Evolutionary conservation across 2,797 vertebrate species (phyloP).

Genomic region (Aeoliscus strigatus): DNA sequence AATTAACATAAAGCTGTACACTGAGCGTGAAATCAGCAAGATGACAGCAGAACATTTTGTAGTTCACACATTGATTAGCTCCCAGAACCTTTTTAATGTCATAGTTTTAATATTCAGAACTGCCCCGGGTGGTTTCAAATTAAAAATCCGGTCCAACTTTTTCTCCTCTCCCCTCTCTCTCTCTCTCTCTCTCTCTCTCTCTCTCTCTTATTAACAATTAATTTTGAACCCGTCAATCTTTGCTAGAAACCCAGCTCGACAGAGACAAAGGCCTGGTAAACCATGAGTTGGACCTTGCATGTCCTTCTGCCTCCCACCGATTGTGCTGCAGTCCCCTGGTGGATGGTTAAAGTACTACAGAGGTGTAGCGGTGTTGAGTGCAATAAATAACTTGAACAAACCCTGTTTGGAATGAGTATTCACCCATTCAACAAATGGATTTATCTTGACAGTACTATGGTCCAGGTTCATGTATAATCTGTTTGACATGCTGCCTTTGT

Average conservation of each 20-base stretch:
- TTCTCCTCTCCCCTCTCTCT: too few relatives aligned
- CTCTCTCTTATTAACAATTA: not conserved
- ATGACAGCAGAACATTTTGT: not conserved
- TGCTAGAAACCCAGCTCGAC: not conserved
- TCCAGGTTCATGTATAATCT: not conserved
- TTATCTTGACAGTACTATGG: too few relatives aligned
- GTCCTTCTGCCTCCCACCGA: not conserved
- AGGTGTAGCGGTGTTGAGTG: too few relatives aligned
- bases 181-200: too few relatives aligned
- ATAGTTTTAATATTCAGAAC: conserved; percentile 7
- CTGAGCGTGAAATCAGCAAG: conserved; percentile 7
- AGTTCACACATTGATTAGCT: not conserved
- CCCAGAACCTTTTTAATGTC: not conserved
- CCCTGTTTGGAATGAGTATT: too few relatives aligned
- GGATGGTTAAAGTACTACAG: too few relatives aligned
- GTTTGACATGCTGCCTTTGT: not conserved
- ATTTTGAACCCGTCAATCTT: not conserved
- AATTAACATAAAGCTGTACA: conserved; percentile 4
- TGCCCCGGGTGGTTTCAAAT: conserved; percentile 1
- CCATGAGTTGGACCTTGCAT: not conserved
- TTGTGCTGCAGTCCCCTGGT: too few relatives aligned
- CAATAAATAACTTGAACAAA: too few relatives aligned
- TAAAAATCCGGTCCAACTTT: not conserved
- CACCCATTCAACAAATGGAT: too few relatives aligned
- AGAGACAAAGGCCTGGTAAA: not conserved